These are phyloP conservation scores for Hyalella azteca DNA, from an alignment of 2,888 invertebrate genomes.

Conservation along the genomic window DNA sequence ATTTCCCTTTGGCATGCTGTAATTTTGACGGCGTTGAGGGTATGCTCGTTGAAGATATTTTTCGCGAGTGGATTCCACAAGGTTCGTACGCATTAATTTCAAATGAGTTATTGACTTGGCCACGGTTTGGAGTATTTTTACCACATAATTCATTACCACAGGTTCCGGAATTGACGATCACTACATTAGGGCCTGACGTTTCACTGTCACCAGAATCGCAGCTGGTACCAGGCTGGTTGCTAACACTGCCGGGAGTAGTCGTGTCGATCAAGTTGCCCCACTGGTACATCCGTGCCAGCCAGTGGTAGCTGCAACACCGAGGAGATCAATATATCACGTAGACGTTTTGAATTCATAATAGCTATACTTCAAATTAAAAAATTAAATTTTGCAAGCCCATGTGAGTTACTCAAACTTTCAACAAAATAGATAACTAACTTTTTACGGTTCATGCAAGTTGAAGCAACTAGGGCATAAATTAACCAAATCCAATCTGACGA, in stretches of 20 bases:
- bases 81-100: constrained; percentile 3
- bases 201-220: background rate
- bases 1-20: background rate
- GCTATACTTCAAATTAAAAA: background rate
- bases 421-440: too few species aligned
- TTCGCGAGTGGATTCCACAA: background rate
- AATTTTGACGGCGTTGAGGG: background rate
- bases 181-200: background rate
- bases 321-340: too few species aligned
- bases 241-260: background rate
- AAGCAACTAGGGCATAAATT: too few species aligned
- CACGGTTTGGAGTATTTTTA: background rate
- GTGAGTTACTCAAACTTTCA: too few species aligned
- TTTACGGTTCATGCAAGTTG: too few species aligned
- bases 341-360: background rate
- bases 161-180: background rate
- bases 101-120: constrained; percentile 16
- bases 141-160: background rate
- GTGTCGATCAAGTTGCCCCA: constrained; percentile 25
- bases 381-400: too few species aligned
- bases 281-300: constrained; percentile 30
- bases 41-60: constrained; percentile 9
- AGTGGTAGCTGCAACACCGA: constrained; percentile 21
- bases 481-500: too few species aligned
- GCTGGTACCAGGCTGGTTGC: background rate